phyloP scores from a whole-genome alignment of 2,797 vertebrate species.

The Lerista edwardsae region DNA sequence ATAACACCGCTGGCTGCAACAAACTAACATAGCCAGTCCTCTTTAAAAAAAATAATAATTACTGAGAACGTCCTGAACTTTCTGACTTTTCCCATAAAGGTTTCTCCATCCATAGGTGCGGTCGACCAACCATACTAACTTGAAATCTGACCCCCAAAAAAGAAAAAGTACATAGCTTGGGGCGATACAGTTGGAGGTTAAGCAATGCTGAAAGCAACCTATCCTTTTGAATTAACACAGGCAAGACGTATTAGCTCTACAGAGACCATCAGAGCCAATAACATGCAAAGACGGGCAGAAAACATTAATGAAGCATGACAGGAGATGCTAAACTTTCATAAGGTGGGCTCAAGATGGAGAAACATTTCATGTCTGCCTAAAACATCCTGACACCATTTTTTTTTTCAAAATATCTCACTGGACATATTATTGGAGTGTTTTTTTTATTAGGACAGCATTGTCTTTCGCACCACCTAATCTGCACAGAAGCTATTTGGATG shows the following conservation, averaged over 20 bases:
- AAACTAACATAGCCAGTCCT: too few species aligned
- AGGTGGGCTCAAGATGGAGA: neutral
- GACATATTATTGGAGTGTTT: constrained; percentile 44
- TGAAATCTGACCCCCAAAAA: constrained; percentile 15
- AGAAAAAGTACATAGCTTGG: neutral
- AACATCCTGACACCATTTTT: constrained; percentile 31
- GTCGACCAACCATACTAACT: neutral
- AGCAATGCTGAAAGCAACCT: constrained; percentile 21
- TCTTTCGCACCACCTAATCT: constrained; percentile 44
- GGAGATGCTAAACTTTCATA: constrained; percentile 11
- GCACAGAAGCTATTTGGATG: constrained; percentile 44
- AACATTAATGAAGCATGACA: neutral
- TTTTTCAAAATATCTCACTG: constrained; percentile 37
- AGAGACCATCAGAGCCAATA: constrained; percentile 15
- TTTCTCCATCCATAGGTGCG: constrained; percentile 1
- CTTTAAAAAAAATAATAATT: too few species aligned
- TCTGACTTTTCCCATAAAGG: constrained; percentile 1
- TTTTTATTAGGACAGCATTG: constrained; percentile 42
- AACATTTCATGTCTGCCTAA: constrained; percentile 44
- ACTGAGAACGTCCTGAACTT: neutral
- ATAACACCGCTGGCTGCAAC: too few species aligned
- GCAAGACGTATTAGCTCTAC: neutral
- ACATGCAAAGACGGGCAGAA: constrained; percentile 16
- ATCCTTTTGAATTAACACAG: constrained; percentile 31
- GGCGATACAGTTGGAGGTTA: constrained; percentile 12